Conservation (phyloP, 2,113 vertebrate genomes). For the Herpetotheres cachinnans region DNA sequence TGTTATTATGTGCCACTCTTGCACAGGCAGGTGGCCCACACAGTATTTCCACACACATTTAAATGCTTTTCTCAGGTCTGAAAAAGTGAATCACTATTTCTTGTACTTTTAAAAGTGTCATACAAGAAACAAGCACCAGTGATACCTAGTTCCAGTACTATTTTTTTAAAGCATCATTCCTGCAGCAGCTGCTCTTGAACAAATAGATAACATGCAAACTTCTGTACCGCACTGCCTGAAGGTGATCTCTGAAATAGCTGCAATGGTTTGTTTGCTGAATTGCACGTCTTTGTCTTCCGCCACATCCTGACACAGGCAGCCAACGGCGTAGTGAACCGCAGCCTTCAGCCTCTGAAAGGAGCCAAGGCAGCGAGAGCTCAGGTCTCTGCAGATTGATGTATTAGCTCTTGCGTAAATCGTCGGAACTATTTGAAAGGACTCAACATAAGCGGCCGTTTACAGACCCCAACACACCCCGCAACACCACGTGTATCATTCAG, state of each 20-base stretch:
- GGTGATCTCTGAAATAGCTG: constrained; percentile 85
- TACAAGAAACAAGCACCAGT: background rate
- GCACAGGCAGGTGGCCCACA: background rate
- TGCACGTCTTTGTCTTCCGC: constrained; percentile 65
- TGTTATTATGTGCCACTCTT: background rate
- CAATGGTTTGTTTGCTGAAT: constrained; percentile 84
- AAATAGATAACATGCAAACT: fast-evolving
- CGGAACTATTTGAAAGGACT: fast-evolving
- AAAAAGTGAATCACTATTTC: background rate
- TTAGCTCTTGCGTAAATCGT: fast-evolving
- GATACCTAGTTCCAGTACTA: background rate
- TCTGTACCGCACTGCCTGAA: constrained; percentile 87
- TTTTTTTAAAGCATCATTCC: background rate
- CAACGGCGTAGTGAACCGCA: constrained; percentile 85
- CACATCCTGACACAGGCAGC: constrained; percentile 77
- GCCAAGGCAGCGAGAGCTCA: background rate
- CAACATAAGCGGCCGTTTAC: too few species aligned
- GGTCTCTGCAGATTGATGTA: fast-evolving
- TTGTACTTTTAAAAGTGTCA: background rate
- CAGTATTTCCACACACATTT: background rate
- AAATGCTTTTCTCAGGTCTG: background rate
- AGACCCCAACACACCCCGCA: background rate
- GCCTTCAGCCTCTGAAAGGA: constrained; percentile 85
- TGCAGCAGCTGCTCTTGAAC: background rate
- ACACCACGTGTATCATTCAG: fast-evolving